Evolutionary conservation across 2,113 vertebrate species (phyloP).

Genomic region (Pterocles orientalis): DNA sequence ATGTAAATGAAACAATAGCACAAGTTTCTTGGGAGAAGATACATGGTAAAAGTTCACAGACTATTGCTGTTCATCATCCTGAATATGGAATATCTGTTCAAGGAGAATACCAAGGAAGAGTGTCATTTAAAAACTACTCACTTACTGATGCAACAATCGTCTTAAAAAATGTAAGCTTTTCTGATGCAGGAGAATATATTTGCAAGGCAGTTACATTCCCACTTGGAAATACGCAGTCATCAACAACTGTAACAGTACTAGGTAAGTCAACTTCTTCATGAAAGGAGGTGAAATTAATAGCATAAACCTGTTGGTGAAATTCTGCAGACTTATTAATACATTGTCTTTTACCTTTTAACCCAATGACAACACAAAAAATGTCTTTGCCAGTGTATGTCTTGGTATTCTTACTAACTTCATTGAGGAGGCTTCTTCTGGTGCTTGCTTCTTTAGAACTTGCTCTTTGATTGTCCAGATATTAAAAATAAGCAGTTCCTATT

Average conservation of each 20-base stretch:
- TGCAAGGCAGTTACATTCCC: constrained; percentile 96
- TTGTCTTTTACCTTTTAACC: neutral
- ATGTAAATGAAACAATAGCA: constrained; percentile 89
- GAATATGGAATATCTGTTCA: constrained; percentile 89
- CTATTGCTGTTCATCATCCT: constrained; percentile 92
- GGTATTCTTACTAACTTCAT: neutral
- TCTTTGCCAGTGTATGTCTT: neutral
- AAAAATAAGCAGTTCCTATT: neutral
- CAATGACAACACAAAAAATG: neutral
- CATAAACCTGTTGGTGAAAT: neutral
- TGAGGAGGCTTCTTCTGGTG: neutral
- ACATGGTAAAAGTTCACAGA: constrained; percentile 82
- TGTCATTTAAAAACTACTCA: constrained; percentile 88
- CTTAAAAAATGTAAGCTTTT: constrained; percentile 86
- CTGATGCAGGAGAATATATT: constrained; percentile 90
- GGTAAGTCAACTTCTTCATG: constrained; percentile 79
- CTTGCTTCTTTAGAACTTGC: neutral
- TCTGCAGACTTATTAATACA: neutral
- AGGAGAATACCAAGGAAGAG: constrained; percentile 83
- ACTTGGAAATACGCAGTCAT: constrained; percentile 89
- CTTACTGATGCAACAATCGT: constrained; percentile 88
- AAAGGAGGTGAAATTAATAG: neutral
- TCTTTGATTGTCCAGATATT: neutral
- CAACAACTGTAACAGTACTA: constrained; percentile 86
- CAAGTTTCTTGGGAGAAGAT: constrained; percentile 95